These are phyloP conservation scores for Probaryconus sp. DNA, from an alignment of 1,140 invertebrate species.

Conservation along the genomic window DNA sequence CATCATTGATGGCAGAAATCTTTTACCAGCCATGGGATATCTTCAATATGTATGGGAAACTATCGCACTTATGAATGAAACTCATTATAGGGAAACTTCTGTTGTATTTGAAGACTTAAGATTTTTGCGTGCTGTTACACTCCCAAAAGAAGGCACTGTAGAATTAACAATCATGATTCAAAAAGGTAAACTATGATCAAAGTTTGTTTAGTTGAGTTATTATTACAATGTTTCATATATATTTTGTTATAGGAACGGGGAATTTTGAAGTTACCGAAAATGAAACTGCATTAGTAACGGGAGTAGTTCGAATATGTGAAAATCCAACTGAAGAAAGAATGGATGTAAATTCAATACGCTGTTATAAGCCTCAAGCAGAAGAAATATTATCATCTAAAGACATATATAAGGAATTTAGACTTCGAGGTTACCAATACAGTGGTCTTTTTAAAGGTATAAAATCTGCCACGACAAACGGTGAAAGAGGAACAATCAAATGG, in stretches of 20 bases:
- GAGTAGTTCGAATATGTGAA: constrained; percentile 80
- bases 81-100: constrained; percentile 84
- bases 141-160: constrained; percentile 83
- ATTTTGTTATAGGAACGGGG: constrained; percentile 69
- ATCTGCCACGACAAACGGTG: constrained; percentile 76
- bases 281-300: constrained; percentile 87
- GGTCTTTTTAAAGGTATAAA: constrained; percentile 85
- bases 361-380: constrained; percentile 54
- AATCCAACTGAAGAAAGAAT: constrained; percentile 74
- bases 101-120: constrained; percentile 92
- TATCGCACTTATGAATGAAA: constrained; percentile 86
- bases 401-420: constrained; percentile 93
- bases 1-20: constrained; percentile 90
- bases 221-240: too few relatives aligned
- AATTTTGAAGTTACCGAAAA: constrained; percentile 84
- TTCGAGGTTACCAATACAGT: constrained; percentile 95
- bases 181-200: constrained; percentile 82
- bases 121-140: constrained; percentile 89
- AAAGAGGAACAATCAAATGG: constrained; percentile 82
- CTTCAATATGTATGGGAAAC: constrained; percentile 92
- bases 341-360: neutral
- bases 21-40: constrained; percentile 95
- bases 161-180: constrained; percentile 90
- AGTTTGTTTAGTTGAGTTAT: too few relatives aligned
- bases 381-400: constrained; percentile 84